These are phyloP conservation scores for Acheta domesticus DNA, from an alignment of 2,888 invertebrate species.

Conservation along the genomic window DNA sequence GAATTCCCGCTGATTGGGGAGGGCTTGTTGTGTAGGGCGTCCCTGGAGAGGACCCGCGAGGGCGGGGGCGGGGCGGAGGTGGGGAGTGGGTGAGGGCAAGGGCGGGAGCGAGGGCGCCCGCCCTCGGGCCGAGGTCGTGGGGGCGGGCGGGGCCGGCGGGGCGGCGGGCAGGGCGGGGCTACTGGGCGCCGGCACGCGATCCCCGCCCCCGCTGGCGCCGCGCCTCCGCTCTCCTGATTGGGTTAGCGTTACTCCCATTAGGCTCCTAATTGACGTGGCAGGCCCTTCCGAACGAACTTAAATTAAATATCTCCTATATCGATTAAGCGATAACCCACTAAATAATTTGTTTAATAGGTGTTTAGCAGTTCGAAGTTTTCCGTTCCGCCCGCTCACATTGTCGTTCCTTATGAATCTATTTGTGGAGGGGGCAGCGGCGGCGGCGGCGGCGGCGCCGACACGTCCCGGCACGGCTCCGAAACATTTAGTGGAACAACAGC, in stretches of 20 bases:
- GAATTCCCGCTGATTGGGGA: no score
- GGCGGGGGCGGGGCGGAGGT: background rate
- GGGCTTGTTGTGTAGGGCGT: no score
- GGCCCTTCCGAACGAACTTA: constrained; percentile 18
- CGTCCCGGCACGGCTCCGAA: constrained; percentile 18
- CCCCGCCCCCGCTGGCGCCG: background rate
- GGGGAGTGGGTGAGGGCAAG: background rate
- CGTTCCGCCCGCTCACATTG: constrained; percentile 1
- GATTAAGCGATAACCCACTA: constrained; percentile 2
- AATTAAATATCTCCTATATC: constrained; percentile 18
- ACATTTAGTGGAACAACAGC: constrained; percentile 18
- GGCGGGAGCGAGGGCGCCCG: background rate
- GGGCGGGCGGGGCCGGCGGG: background rate
- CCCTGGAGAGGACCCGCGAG: background rate
- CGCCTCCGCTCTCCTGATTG: constrained; percentile 5
- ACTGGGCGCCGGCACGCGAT: background rate
- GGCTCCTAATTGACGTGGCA: constrained; percentile 10
- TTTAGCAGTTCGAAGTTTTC: background rate
- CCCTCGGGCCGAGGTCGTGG: background rate
- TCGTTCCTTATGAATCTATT: background rate
- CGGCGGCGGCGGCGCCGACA: background rate
- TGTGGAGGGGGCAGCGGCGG: background rate
- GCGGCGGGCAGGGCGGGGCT: background rate
- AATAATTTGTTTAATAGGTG: constrained; percentile 18
- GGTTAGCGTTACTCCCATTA: constrained; percentile 7